Evolutionary conservation across 1,140 invertebrate species (phyloP).

Genomic region (Lasioglossum baleicum): DNA sequence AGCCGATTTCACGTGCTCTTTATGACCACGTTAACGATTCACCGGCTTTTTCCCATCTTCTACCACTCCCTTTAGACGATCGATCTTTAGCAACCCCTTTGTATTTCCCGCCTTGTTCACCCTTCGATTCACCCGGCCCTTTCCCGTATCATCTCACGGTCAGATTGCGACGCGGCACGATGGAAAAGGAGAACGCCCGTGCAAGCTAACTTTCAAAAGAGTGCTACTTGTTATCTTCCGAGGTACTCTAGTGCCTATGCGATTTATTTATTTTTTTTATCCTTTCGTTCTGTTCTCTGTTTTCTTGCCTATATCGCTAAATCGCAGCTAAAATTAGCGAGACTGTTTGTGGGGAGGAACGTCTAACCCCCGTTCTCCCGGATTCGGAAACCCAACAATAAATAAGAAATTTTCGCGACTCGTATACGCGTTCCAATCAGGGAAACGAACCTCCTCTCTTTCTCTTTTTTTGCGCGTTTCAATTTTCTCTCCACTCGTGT

Average conservation of each 20-base stretch:
- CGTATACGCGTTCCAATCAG: slow-evolving; percentile 49
- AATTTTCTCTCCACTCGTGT: neutral
- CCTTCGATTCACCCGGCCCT: slow-evolving; percentile 6
- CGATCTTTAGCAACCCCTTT: neutral
- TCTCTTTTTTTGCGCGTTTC: neutral
- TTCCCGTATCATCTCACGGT: neutral
- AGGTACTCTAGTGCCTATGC: slow-evolving; percentile 71
- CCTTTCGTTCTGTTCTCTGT: slow-evolving; percentile 23
- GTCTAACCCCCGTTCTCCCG: slow-evolving; percentile 16
- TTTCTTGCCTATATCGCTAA: slow-evolving; percentile 68
- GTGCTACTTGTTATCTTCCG: slow-evolving; percentile 69
- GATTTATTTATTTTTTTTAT: slow-evolving; percentile 5
- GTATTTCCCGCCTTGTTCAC: neutral
- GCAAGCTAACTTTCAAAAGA: slow-evolving; percentile 74
- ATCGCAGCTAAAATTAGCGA: slow-evolving; percentile 63
- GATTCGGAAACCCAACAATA: slow-evolving; percentile 56
- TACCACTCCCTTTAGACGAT: slow-evolving; percentile 1
- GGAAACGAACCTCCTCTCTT: neutral
- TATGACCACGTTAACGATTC: slow-evolving; percentile 11
- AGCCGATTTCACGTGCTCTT: slow-evolving; percentile 29
- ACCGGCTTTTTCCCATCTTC: neutral
- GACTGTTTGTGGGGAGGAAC: slow-evolving; percentile 40
- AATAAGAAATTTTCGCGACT: slow-evolving; percentile 55
- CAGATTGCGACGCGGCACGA: slow-evolving; percentile 38
- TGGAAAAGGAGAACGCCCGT: slow-evolving; percentile 65